These are phyloP conservation scores for Dissostichus mawsoni DNA, from an alignment of 2,113 vertebrate genomes.

Conservation along the genomic window DNA sequence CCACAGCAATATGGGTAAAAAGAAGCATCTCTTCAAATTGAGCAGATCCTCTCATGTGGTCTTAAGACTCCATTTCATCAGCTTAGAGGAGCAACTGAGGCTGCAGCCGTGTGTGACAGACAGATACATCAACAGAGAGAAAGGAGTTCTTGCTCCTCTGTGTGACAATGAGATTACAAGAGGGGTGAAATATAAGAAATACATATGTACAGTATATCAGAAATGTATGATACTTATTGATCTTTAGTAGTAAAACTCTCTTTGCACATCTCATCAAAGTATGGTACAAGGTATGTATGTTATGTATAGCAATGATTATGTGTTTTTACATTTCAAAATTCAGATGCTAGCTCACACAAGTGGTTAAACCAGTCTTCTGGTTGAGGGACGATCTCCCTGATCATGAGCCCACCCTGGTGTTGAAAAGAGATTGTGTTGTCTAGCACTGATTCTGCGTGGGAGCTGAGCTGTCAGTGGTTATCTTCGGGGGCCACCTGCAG, in stretches of 20 bases:
- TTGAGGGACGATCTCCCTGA: slow-evolving; percentile 36
- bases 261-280: slow-evolving; percentile 5
- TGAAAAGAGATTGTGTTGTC: slow-evolving; percentile 52
- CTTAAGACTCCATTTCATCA: slow-evolving; percentile 71
- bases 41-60: slow-evolving; percentile 46
- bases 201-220: neutral
- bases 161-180: slow-evolving; percentile 42
- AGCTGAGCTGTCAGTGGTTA: slow-evolving; percentile 40
- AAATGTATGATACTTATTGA: slow-evolving; percentile 20
- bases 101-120: slow-evolving; percentile 16
- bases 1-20: slow-evolving; percentile 52
- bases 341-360: slow-evolving; percentile 1
- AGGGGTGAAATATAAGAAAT: slow-evolving; percentile 2
- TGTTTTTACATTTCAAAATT: too few relatives aligned
- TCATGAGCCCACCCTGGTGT: slow-evolving; percentile 46
- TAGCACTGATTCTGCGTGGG: slow-evolving; percentile 45
- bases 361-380: neutral
- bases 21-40: slow-evolving; percentile 50
- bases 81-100: slow-evolving; percentile 52
- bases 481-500: slow-evolving; percentile 49
- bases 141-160: slow-evolving; percentile 7
- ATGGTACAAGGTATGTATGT: too few relatives aligned
- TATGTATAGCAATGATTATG: too few relatives aligned
- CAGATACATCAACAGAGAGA: slow-evolving; percentile 9
- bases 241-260: slow-evolving; percentile 11